Evolutionary conservation across 2,888 invertebrate genomes (phyloP).

Genomic region (Reticulitermes lucifugus): DNA sequence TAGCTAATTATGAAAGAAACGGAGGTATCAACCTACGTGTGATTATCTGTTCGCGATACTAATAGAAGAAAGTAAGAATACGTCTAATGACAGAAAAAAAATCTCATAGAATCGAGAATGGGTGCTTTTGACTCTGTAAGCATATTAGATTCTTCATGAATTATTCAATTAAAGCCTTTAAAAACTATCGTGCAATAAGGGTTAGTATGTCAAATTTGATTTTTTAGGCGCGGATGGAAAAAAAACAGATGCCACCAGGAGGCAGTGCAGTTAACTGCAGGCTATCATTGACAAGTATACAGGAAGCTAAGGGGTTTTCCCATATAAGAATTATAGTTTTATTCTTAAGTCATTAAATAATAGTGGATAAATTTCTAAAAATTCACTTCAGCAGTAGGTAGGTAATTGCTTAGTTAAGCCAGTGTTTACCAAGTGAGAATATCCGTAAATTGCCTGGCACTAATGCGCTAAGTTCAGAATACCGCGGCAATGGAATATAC

Average conservation of each 20-base stretch:
- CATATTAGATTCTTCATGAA: background rate
- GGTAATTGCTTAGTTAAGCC: too few species aligned
- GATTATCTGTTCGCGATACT: background rate
- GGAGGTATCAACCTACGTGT: background rate
- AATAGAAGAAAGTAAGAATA: background rate
- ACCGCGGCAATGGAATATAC: too few species aligned
- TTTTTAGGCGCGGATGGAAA: background rate
- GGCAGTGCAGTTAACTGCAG: background rate
- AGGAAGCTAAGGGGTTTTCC: background rate
- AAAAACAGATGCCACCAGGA: background rate
- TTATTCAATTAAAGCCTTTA: background rate
- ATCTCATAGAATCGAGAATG: background rate
- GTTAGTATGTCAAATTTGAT: background rate
- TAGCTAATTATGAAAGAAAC: background rate
- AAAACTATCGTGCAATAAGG: background rate
- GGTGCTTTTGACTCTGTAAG: background rate
- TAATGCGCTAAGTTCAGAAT: too few species aligned
- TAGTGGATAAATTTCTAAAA: too few species aligned
- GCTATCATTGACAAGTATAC: background rate
- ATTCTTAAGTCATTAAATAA: too few species aligned
- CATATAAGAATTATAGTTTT: too few species aligned
- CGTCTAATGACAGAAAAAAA: background rate
- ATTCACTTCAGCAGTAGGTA: too few species aligned
- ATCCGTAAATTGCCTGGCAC: too few species aligned
- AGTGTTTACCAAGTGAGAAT: too few species aligned